A percentile compares a stretch with the other conserved stretches of the same genome.
These are phyloP conservation scores for Pocillopora verrucosa DNA, from an alignment of 64 coral and sea anemone species.

Conservation along the genomic window DNA sequence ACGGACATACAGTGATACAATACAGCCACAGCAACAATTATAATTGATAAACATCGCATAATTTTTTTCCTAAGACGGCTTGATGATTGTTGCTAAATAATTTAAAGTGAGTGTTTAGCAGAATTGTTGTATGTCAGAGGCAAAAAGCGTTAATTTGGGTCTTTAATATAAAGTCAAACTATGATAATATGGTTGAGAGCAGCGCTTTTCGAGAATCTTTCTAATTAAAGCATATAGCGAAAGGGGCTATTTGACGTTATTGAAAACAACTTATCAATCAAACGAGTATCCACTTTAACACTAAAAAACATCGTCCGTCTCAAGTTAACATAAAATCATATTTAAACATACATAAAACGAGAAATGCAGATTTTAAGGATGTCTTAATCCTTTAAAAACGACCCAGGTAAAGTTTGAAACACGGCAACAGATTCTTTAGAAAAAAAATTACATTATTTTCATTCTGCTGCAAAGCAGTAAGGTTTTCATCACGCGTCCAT, in stretches of 20 bases:
- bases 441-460: too few relatives aligned
- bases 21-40: background rate
- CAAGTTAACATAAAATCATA: background rate
- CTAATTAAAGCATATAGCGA: too few relatives aligned
- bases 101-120: too few relatives aligned
- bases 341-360: background rate
- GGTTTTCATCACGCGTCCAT: too few relatives aligned
- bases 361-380: background rate
- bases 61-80: background rate
- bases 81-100: background rate
- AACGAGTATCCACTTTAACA: background rate
- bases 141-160: too few relatives aligned
- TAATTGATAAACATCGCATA: background rate
- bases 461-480: too few relatives aligned
- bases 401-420: background rate
- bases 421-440: background rate
- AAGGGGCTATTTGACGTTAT: too few relatives aligned
- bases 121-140: too few relatives aligned
- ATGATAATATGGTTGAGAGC: too few relatives aligned
- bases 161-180: too few relatives aligned
- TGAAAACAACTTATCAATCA: background rate
- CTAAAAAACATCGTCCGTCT: background rate
- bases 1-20: background rate
- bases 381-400: background rate
- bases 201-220: too few relatives aligned